A percentile compares a stretch with the other conserved stretches of the same genome.
These are phyloP conservation scores for Hippolais icterina DNA, from an alignment of 2,113 vertebrate genomes.

Conservation along the genomic window DNA sequence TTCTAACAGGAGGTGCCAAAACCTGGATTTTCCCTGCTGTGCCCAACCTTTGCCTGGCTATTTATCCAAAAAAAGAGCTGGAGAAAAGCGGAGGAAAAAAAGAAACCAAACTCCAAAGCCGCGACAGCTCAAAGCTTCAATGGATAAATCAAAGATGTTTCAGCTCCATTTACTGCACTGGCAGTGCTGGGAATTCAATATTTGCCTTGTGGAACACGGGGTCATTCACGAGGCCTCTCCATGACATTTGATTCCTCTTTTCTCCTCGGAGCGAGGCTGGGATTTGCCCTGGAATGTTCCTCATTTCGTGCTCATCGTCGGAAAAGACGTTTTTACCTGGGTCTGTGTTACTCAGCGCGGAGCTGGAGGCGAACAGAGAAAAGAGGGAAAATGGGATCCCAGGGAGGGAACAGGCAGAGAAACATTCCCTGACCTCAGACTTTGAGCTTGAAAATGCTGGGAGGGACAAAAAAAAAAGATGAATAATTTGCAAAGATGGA, in stretches of 20 bases:
- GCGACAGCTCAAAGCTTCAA: background rate
- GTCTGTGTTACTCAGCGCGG: background rate
- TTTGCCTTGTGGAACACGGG: background rate
- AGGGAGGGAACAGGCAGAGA: background rate
- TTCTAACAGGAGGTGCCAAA: background rate
- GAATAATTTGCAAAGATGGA: background rate
- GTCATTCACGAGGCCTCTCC: background rate
- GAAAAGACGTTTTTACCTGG: background rate
- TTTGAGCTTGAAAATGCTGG: background rate
- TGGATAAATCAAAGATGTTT: constrained; percentile 15
- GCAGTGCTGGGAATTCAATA: background rate
- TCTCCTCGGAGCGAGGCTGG: background rate
- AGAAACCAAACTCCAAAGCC: background rate
- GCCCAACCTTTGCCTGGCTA: background rate
- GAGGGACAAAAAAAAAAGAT: background rate
- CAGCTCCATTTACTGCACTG: background rate
- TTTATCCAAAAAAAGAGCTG: background rate
- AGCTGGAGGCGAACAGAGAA: background rate
- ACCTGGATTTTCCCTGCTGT: background rate
- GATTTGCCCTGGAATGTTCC: background rate
- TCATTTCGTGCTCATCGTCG: background rate
- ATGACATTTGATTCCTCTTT: background rate
- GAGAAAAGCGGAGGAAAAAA: accelerated
- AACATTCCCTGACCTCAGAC: background rate
- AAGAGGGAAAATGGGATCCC: background rate